phyloP scores from a whole-genome alignment of 2,888 invertebrate genomes.

The Plutella xylostella region DNA sequence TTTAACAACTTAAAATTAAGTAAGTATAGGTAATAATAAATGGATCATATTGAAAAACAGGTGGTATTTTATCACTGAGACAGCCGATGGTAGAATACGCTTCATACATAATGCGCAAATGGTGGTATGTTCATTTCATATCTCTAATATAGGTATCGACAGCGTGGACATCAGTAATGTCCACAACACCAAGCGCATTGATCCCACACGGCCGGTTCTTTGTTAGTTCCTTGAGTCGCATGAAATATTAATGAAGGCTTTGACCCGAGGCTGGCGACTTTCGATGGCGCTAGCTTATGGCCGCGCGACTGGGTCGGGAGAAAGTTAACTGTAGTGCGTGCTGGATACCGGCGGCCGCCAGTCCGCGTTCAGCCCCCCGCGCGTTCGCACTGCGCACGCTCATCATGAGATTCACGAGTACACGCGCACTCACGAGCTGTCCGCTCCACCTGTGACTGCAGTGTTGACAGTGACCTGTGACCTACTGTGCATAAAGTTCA shows the following conservation, averaged over 20 bases:
- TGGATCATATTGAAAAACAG: too few relatives aligned
- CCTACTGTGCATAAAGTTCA: background rate
- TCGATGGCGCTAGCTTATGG: conserved; percentile 58
- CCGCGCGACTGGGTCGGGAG: too few relatives aligned
- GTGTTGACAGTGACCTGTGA: conserved; percentile 23
- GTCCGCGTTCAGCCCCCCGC: conserved; percentile 21
- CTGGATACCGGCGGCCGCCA: conserved; percentile 42
- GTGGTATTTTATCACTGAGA: too few relatives aligned
- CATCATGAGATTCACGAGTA: background rate
- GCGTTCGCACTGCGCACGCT: conserved; percentile 26
- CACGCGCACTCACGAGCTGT: conserved; percentile 9
- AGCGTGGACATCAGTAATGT: too few relatives aligned
- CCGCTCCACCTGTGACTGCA: conserved; percentile 11
- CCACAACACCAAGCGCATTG: too few relatives aligned
- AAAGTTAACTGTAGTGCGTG: conserved; percentile 69
- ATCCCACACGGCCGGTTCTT: too few relatives aligned
- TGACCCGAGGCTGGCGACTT: conserved; percentile 58
- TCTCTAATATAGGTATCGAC: too few relatives aligned
- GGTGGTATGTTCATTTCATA: too few relatives aligned
- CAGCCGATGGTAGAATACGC: too few relatives aligned
- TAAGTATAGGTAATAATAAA: too few relatives aligned
- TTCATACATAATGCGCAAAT: too few relatives aligned
- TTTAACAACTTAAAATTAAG: background rate
- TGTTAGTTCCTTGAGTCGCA: too few relatives aligned
- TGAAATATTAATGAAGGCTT: conserved; percentile 43